A percentile compares a stretch with the other conserved stretches of the same genome.
These are phyloP conservation scores for Melanostigma gelatinosum DNA, from an alignment of 2,113 vertebrate genomes.

Conservation along the genomic window DNA sequence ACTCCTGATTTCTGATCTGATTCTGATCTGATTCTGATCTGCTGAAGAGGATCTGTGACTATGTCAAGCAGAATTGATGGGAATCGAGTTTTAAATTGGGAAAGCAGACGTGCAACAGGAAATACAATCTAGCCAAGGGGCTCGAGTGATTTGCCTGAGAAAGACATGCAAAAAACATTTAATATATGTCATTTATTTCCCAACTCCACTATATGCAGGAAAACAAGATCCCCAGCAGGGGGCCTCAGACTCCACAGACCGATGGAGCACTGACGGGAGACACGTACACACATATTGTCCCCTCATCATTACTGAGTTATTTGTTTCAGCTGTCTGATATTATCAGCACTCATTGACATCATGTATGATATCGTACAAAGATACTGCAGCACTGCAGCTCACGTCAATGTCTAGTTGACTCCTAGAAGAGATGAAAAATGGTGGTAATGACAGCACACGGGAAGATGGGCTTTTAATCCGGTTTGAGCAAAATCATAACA, in stretches of 20 bases:
- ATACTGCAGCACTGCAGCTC: neutral
- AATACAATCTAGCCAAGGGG: neutral
- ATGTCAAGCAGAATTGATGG: neutral
- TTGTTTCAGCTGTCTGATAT: neutral
- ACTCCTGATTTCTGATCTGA: neutral
- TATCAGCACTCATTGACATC: conserved; percentile 6
- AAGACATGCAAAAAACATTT: neutral
- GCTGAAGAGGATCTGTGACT: neutral
- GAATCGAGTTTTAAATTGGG: neutral
- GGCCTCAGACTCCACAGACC: conserved; percentile 54
- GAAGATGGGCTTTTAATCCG: neutral
- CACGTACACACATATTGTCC: neutral
- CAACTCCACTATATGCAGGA: neutral
- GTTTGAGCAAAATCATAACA: neutral
- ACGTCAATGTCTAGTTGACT: neutral
- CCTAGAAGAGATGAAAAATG: neutral
- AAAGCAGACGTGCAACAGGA: neutral
- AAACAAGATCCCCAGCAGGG: conserved; percentile 57
- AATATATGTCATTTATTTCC: neutral
- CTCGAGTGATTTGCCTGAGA: neutral
- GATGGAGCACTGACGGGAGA: neutral
- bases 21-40: too few relatives aligned
- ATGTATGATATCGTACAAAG: neutral
- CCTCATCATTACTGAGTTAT: neutral
- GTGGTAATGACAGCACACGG: neutral